Percentiles rank a stretch among this genome's conserved stretches.
These are phyloP conservation scores for Pyralis farinalis DNA, from an alignment of 2,888 invertebrate species.

Conservation along the genomic window DNA sequence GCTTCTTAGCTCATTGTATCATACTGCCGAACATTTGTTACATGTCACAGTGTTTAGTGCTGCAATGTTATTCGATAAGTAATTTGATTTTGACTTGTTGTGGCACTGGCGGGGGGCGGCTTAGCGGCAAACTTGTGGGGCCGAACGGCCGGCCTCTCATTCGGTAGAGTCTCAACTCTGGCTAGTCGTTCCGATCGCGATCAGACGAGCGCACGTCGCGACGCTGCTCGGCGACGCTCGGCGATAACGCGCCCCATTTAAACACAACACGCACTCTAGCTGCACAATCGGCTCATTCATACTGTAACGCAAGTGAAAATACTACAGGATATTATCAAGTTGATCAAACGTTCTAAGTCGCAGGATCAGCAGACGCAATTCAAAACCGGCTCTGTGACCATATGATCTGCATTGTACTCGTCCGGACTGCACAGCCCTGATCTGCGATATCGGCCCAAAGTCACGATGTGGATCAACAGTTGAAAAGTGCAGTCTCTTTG, in stretches of 20 bases:
- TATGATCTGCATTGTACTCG: slow-evolving; percentile 53
- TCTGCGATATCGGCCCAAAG: slow-evolving; percentile 48
- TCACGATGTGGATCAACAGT: slow-evolving; percentile 60
- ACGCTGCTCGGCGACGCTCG: slow-evolving; percentile 28
- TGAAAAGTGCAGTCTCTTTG: slow-evolving; percentile 53
- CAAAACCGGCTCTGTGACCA: slow-evolving; percentile 62
- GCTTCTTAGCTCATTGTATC: slow-evolving; percentile 36
- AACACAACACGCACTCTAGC: slow-evolving; percentile 51
- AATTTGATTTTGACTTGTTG: slow-evolving; percentile 57
- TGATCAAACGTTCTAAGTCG: slow-evolving; percentile 26
- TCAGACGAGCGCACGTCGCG: slow-evolving; percentile 60
- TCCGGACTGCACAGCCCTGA: slow-evolving; percentile 41
- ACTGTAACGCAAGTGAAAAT: too few relatives aligned
- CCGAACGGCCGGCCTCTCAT: slow-evolving; percentile 26
- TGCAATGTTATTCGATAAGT: slow-evolving; percentile 62
- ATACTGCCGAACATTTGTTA: slow-evolving; percentile 44
- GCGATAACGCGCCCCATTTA: slow-evolving; percentile 69
- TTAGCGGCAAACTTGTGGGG: slow-evolving; percentile 26
- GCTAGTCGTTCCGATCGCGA: slow-evolving; percentile 64
- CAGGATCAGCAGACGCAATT: slow-evolving; percentile 28
- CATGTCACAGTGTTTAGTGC: slow-evolving; percentile 41
- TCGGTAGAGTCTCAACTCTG: slow-evolving; percentile 21
- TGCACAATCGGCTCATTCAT: slow-evolving; percentile 44
- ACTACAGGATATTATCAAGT: slow-evolving; percentile 29
- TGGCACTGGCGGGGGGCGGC: slow-evolving; percentile 44